phyloP scores from a whole-genome alignment of 2,113 vertebrate species.

The Platycercus adscitus region DNA sequence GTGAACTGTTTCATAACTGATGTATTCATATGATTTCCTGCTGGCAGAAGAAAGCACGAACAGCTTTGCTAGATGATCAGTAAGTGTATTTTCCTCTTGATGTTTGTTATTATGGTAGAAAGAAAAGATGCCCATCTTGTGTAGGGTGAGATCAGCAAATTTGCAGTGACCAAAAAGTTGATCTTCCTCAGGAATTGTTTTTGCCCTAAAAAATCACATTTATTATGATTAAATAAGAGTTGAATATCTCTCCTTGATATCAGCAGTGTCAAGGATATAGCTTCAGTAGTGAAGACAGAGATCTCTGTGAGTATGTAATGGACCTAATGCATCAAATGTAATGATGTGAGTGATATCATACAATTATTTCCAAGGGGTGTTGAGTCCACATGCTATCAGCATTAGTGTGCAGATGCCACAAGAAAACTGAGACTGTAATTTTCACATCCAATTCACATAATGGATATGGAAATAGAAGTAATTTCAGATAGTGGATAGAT shows the following conservation, averaged over 20 bases:
- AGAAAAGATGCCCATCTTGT: neutral
- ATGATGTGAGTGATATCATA: constrained; percentile 53
- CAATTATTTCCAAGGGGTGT: constrained; percentile 48
- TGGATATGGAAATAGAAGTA: constrained; percentile 59
- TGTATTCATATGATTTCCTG: neutral
- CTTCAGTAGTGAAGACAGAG: constrained; percentile 17
- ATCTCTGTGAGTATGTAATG: constrained; percentile 47
- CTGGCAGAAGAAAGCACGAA: neutral
- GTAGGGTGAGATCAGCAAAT: constrained; percentile 24
- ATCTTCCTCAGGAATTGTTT: constrained; percentile 27
- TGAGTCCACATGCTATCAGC: constrained; percentile 18
- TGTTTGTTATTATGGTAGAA: neutral
- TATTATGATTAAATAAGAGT: constrained; percentile 49
- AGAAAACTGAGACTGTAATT: constrained; percentile 55
- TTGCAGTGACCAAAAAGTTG: neutral
- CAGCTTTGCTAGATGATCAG: neutral
- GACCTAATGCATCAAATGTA: constrained; percentile 49
- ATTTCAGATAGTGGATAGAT: constrained; percentile 47
- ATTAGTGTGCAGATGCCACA: constrained; percentile 41
- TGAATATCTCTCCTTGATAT: constrained; percentile 32
- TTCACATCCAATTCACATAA: constrained; percentile 51
- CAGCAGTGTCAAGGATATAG: constrained; percentile 1
- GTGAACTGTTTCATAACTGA: neutral
- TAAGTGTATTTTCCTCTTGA: neutral
- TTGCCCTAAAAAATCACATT: constrained; percentile 30